phyloP scores from a whole-genome alignment of 2,888 invertebrate species.

The Polietes domitor region DNA sequence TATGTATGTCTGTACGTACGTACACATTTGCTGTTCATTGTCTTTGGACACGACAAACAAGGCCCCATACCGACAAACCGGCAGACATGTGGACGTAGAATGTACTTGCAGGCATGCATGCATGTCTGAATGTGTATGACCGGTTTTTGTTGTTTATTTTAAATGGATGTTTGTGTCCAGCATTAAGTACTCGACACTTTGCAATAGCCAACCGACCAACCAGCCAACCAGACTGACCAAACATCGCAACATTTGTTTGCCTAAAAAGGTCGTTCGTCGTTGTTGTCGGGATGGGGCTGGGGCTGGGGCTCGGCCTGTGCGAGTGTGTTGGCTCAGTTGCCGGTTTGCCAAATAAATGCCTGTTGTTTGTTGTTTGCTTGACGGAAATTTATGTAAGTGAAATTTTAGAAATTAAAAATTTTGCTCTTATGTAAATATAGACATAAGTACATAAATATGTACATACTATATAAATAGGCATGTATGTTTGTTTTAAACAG shows the following conservation, averaged over 20 bases:
- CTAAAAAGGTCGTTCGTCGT: not conserved
- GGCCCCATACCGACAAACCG: constrained; percentile 14
- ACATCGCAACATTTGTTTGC: constrained; percentile 28
- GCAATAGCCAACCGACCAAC: constrained; percentile 4
- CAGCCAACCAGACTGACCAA: constrained; percentile 23
- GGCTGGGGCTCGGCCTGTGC: not conserved
- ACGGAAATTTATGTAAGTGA: constrained; percentile 43
- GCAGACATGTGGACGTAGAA: constrained; percentile 13
- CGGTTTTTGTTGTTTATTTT: constrained; percentile 27
- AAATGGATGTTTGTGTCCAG: constrained; percentile 21
- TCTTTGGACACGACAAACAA: constrained; percentile 18
- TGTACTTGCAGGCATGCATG: not conserved
- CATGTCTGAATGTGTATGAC: constrained; percentile 10
- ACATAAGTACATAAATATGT: constrained; percentile 25
- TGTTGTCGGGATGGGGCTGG: not conserved
- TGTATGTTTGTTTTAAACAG: too few species aligned
- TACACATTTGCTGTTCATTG: constrained; percentile 15
- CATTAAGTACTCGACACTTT: constrained; percentile 24
- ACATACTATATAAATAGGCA: too few species aligned
- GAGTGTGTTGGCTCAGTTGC: not conserved
- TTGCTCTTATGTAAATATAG: constrained; percentile 26
- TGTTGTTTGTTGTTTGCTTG: constrained; percentile 32
- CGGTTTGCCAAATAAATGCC: constrained; percentile 19
- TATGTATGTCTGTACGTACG: not conserved
- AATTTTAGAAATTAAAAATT: constrained; percentile 15